A percentile compares a stretch with the other conserved stretches of the same genome.
Evolutionary conservation across 2,888 invertebrate species (phyloP).

Genomic region (Cistogaster globosa): DNA sequence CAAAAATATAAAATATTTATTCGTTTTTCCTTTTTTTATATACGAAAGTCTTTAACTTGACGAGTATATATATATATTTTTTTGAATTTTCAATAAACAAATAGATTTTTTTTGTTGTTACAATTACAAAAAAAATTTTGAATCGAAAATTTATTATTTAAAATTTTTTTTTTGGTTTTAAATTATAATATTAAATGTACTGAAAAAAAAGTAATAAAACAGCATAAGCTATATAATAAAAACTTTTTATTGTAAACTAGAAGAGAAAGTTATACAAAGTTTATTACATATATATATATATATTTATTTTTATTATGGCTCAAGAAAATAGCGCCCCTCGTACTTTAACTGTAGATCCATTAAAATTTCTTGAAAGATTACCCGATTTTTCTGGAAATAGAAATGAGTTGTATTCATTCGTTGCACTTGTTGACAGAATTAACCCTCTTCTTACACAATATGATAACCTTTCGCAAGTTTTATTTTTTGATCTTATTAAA

Average conservation of each 20-base stretch:
- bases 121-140: no score
- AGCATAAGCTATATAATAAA: not conserved
- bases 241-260: not conserved
- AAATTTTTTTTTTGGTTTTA: not conserved
- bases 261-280: not conserved
- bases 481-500: slow-evolving; percentile 38
- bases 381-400: slow-evolving; percentile 33
- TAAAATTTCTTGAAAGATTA: slow-evolving; percentile 15
- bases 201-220: no score
- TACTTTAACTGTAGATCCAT: slow-evolving; percentile 9
- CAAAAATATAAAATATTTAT: no score
- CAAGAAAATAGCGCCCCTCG: not conserved
- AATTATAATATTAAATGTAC: not conserved
- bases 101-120: no score
- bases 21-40: no score
- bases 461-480: slow-evolving; percentile 31
- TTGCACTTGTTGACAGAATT: slow-evolving; percentile 13
- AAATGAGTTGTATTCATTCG: not conserved
- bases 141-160: not conserved
- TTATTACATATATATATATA: not conserved
- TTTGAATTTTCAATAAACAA: no score
- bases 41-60: no score
- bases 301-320: slow-evolving; percentile 2
- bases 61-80: no score
- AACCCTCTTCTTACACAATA: slow-evolving; percentile 21